Percentiles rank a stretch among this genome's conserved stretches.
These are phyloP conservation scores for Pseudopipra pipra DNA, from an alignment of 2,113 vertebrate genomes.

Conservation along the genomic window DNA sequence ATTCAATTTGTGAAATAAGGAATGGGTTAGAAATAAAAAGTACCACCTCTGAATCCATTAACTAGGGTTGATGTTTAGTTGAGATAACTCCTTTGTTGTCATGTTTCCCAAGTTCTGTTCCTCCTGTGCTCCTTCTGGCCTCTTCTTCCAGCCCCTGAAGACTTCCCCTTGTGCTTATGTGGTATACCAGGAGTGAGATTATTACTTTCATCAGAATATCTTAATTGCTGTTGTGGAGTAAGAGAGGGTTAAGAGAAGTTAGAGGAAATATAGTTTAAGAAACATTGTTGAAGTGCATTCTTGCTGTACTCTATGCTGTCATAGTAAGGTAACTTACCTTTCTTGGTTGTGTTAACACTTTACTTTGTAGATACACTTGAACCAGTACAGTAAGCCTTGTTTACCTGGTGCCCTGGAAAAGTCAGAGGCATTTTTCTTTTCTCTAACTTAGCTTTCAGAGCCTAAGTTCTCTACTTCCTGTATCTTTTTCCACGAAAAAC, in stretches of 20 bases:
- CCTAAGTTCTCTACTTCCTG: background rate
- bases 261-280: background rate
- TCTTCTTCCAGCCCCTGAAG: background rate
- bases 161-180: background rate
- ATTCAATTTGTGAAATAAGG: background rate
- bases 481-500: background rate
- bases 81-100: background rate
- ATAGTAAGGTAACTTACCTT: background rate
- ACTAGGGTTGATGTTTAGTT: background rate
- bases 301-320: background rate
- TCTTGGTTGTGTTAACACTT: background rate
- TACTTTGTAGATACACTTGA: conserved; percentile 23
- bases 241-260: background rate
- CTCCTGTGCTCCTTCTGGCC: background rate
- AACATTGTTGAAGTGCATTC: background rate
- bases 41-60: background rate
- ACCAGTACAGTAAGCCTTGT: background rate
- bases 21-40: background rate
- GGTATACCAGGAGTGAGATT: background rate
- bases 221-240: background rate
- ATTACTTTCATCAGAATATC: background rate
- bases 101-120: background rate
- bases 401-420: background rate
- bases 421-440: background rate
- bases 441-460: background rate